A percentile compares a stretch with the other conserved stretches of the same genome.
phyloP scores from a whole-genome alignment of 1,140 invertebrate genomes.

The Bombus cullumanus region DNA sequence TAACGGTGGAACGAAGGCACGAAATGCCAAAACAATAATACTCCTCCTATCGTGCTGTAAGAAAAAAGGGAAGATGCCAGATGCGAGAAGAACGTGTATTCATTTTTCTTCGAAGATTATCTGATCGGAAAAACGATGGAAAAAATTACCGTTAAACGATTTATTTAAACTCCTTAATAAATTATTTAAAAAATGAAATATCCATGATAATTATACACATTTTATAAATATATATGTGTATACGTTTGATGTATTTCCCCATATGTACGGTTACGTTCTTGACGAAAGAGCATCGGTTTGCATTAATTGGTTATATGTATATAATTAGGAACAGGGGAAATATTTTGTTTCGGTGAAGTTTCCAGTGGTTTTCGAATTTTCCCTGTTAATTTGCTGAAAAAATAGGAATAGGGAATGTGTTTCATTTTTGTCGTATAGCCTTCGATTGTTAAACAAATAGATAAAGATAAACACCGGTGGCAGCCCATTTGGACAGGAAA shows the following conservation, averaged over 20 bases:
- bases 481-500: not conserved
- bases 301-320: not conserved
- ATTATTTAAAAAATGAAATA: no score
- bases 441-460: slow-evolving; percentile 11
- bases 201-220: no score
- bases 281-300: not conserved
- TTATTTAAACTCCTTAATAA: not conserved
- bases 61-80: not conserved
- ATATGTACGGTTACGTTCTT: not conserved
- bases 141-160: not conserved
- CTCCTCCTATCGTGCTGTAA: not conserved
- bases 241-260: not conserved
- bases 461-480: slow-evolving; percentile 9
- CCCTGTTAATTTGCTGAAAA: not conserved
- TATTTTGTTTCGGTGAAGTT: not conserved
- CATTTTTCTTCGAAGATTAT: not conserved
- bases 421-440: not conserved
- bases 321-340: not conserved
- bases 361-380: not conserved
- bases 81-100: not conserved
- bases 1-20: not conserved
- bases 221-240: not conserved
- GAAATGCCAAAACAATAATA: not conserved
- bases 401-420: not conserved
- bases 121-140: not conserved